A percentile compares a stretch with the other conserved stretches of the same genome.
Conservation (phyloP, 2,888 invertebrate species). For the Ophraella communa region DNA sequence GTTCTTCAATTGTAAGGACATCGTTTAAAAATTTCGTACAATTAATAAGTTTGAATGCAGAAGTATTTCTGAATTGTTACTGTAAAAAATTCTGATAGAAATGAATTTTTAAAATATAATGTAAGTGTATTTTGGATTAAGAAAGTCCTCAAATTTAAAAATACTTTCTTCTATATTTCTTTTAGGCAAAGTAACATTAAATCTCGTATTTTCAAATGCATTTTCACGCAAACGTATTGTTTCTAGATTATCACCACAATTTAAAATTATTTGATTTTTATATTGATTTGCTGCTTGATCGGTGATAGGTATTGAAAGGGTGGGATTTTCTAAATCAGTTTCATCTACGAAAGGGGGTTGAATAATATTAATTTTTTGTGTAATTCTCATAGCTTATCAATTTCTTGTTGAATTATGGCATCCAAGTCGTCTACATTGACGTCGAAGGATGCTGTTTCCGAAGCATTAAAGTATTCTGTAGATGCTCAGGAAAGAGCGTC, state of each 20-base stretch:
- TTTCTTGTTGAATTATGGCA: not conserved
- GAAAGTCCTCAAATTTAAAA: no score
- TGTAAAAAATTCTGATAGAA: no score
- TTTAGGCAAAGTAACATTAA: not conserved
- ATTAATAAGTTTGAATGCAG: not conserved
- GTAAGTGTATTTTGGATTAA: no score
- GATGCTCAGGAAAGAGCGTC: no score
- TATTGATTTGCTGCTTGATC: not conserved
- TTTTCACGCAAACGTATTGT: not conserved
- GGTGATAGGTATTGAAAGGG: no score
- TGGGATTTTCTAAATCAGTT: no score
- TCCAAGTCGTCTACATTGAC: not conserved
- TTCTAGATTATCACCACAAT: not conserved
- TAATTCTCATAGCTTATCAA: not conserved
- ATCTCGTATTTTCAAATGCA: not conserved
- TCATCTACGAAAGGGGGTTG: no score
- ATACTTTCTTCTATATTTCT: not conserved
- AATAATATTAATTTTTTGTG: no score
- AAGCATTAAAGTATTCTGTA: no score
- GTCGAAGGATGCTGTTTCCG: no score
- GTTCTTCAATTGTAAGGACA: not conserved
- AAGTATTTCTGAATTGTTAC: not conserved
- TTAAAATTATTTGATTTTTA: not conserved
- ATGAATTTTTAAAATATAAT: no score
- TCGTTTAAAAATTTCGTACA: not conserved